Base-by-base conservation (phyloP, 2,888 invertebrate species). In the Ceriagrion tenellum region DNA sequence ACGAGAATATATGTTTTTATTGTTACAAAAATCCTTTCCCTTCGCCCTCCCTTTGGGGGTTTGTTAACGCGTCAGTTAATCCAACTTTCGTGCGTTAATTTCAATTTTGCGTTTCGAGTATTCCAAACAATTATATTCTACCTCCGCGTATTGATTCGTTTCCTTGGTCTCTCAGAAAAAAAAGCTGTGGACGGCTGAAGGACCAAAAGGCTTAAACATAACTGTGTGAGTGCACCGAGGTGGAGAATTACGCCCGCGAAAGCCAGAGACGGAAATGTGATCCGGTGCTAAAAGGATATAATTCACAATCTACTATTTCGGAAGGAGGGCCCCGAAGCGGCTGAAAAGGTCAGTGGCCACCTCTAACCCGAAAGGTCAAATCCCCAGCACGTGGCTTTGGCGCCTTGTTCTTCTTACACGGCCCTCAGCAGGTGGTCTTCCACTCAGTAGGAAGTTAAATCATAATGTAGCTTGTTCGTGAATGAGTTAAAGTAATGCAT, bases 311-410 rank as follows among this genome's bases (percentile, higher is more conserved):
- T 81, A 81, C 81, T 12, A 81, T 35, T 81, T 81, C 35, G 35
- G 35, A 18, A 81, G 81, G 35, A 40, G 26, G 56, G 40, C 30
- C 18, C 56, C 40, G 26, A 4, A n/a, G 55, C 35, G 35, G 20
- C 63, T 59, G 18, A 20, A 91, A 91, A 91, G 91, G 91, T 91
- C 91, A 91, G 23, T 35, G 91, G 63, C 59, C 63, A 63, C 40
- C 91, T 59, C 63, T 63, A 23, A 30, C 56, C 63, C 10, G 63
- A 91, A 63, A 91, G 91, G 91, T 63, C 91, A 59, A 91, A 40
- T 26, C 91, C 23, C 40, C 63, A 20, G 59, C 40, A 8, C 63
- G 23, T 35, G 40, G 35, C 81, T 35, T 35, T 35, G 18, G 16
- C 12, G 81, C 81, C 81, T 81, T 81, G 81, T 81, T 30, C 81